Evolutionary conservation across 2,888 invertebrate genomes (phyloP), one percentile per base, ranked within the genome.

Genomic region (Dichetophora obliterata): DNA sequence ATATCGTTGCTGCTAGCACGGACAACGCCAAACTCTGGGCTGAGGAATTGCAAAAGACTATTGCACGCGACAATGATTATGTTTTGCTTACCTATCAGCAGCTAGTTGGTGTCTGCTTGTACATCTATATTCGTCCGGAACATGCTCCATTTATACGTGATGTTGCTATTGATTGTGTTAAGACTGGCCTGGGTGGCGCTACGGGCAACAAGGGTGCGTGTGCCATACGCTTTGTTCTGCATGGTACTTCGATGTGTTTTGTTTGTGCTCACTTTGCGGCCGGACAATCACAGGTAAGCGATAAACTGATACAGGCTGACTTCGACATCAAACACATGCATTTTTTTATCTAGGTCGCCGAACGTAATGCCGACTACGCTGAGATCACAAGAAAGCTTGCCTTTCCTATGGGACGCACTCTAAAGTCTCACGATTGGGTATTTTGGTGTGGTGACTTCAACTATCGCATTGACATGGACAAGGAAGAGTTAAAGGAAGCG

Each of bases 391-490:
- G 96, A 83, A 98, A 97, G 91, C 91, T 96, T 76, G 92, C 94
- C 9, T 97, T 97, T 87, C 96, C 97, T 1, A 96, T 97, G 95
- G 97, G 97, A 11, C 92, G 97, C 78, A 95, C 95, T 0, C 90
- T 99, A 6, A 95, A 96, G 88, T 96, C 97, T 1, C 99, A 99
- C 87, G 99, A 99, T 90, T 98, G 98, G 88, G 94, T 99, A 1
- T 98, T 99, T 90, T 99, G 99, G 99, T 97, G 98, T 88, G 99
- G 99, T 0, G 99, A 99, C 90, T 99, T 99, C 89, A 99, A 99
- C 89, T 99, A 99, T 87, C 93, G 99, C 76, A 94, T 99, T 77
- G 98, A 99, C 88, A 93, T 99, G 92, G 95, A 96, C 81, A 97
- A 96, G 86, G 98, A 98, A 6, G 96, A 97, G 87, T 94, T 98